Evolutionary conservation across 2,797 vertebrate genomes (phyloP), one percentile per base, ranked within the genome.

Genomic region (Alca torda): DNA sequence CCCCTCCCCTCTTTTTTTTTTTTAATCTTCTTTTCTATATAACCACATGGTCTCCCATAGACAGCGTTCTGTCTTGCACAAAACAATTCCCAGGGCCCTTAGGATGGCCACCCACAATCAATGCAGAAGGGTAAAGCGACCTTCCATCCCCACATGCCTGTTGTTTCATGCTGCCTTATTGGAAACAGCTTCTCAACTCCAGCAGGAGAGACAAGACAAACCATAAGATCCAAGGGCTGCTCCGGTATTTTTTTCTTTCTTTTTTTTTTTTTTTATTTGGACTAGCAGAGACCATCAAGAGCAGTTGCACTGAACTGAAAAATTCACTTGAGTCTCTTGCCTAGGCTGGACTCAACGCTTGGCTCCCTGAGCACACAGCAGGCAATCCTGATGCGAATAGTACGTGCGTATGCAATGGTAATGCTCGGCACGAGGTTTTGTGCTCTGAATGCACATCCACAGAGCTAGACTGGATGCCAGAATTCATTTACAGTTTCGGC

Each of bases 151-250:
- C 76, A 94, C 93, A 94, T 94, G 93, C 86, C 93, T 94, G 56
- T 79, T 92, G 84, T 83, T 96, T 96, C 95, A 96, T 2, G 60
- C 88, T 89, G 91, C 87, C 90, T 95, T 95, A 97, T 92, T 94
- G 90, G 90, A 96, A 96, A 95, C 95, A 96, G 94, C 88, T 94
- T 89, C 92, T 70, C 90, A 68, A 19, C 21, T 90, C 92, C 84
- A 51, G 70, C 78, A 87, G 72, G 70, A 94, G 68, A 91, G 93
- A 82, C 48, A 89, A 87, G 96, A 95, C 92, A 95, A 96, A 84
- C 72, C 15, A 0, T n/a, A 33, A 88, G 74, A 94, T 76, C 83
- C 94, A 89, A 84, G 35, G 57, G 56, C 21, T 89, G 84, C 74
- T 90, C 73, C 73, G 69, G 53, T 21, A 17, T 54, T 21, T 21